A percentile compares a stretch with the other conserved stretches of the same genome.
These are phyloP conservation scores for Gibbula magus DNA, from an alignment of 2,888 invertebrate genomes.

Conservation along the genomic window DNA sequence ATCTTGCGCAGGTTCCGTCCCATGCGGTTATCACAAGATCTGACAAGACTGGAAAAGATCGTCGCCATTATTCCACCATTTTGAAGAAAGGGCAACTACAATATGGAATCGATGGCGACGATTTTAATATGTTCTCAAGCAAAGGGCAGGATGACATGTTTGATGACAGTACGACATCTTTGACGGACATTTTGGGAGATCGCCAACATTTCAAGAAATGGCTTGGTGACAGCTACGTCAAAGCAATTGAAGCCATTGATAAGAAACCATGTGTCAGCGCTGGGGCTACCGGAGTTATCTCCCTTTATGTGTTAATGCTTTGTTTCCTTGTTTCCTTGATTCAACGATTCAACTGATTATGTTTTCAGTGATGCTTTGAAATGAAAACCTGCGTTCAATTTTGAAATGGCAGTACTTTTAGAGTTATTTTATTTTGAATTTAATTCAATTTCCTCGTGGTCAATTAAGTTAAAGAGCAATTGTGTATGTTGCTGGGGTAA, in stretches of 20 bases:
- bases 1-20: constrained; percentile 89
- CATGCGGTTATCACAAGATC: constrained; percentile 88
- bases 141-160: constrained; percentile 94
- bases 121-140: constrained; percentile 93
- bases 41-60: constrained; percentile 84
- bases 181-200: constrained; percentile 82
- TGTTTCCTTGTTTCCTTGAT: no score
- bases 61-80: constrained; percentile 89
- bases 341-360: no score
- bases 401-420: no score
- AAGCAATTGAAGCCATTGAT: constrained; percentile 16
- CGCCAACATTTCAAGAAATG: constrained; percentile 49
- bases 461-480: no score
- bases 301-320: neutral
- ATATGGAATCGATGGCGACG: constrained; percentile 45
- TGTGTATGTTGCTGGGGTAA: no score
- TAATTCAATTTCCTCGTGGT: no score
- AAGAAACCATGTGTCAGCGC: neutral
- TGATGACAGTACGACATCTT: constrained; percentile 92
- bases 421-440: no score
- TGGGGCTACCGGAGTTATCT: neutral
- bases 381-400: no score
- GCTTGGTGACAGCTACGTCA: constrained; percentile 43
- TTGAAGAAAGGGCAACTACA: constrained; percentile 78
- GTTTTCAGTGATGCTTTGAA: no score